Evolutionary conservation across 1,140 invertebrate genomes (phyloP).

Genomic region (Leptoteleia sp.): DNA sequence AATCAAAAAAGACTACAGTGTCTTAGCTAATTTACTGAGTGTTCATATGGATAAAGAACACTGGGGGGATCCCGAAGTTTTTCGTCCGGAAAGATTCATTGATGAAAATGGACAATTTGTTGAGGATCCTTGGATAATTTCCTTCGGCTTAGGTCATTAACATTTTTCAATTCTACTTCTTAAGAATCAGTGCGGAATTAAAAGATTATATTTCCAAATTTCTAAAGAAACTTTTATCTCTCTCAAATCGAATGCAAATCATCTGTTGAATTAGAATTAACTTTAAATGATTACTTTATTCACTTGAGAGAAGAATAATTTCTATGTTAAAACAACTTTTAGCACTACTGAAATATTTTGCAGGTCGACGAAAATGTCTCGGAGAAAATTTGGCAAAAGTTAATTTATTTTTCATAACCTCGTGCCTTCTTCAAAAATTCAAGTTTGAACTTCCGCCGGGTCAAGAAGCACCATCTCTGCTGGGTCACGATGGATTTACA

Average conservation of each 20-base stretch:
- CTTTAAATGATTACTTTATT: too few species aligned
- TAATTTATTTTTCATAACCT: conserved; percentile 77
- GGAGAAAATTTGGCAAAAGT: conserved; percentile 80
- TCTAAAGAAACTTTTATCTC: too few species aligned
- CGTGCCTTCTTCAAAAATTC: conserved; percentile 77
- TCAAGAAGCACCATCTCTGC: conserved; percentile 65
- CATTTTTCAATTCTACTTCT: too few species aligned
- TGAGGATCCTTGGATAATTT: conserved; percentile 79
- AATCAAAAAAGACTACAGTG: conserved; percentile 79
- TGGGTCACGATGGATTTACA: conserved; percentile 76
- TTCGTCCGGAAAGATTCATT: conserved; percentile 83
- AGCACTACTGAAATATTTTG: too few species aligned
- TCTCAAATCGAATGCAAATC: too few species aligned
- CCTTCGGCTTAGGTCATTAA: conserved; percentile 81
- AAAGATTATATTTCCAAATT: too few species aligned
- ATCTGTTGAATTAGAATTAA: too few species aligned
- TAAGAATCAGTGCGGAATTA: too few species aligned
- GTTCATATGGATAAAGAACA: conserved; percentile 79
- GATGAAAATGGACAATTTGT: conserved; percentile 79
- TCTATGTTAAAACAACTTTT: too few species aligned
- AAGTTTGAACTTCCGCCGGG: conserved; percentile 71
- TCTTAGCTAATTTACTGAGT: conserved; percentile 76
- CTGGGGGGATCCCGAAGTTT: conserved; percentile 83
- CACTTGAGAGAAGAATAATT: too few species aligned
- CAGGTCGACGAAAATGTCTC: conserved; percentile 77